These are phyloP conservation scores for Suricata suricatta DNA, from an alignment of 2,113 vertebrate species.

Conservation along the genomic window DNA sequence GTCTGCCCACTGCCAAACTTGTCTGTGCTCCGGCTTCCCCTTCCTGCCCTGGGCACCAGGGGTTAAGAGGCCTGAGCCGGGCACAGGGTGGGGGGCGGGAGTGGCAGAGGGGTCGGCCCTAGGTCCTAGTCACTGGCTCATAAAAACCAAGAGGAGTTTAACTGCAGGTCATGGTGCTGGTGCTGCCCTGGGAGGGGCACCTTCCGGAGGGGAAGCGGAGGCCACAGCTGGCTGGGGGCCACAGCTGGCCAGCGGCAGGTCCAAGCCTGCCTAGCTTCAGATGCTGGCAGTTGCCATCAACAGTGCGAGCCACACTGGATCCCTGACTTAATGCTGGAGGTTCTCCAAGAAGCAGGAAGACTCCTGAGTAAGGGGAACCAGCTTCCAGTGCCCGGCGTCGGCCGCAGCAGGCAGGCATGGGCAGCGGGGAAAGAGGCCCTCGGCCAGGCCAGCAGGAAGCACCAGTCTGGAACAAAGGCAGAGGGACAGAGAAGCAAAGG, in stretches of 20 bases:
- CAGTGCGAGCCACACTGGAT: not conserved
- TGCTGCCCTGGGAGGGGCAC: not conserved
- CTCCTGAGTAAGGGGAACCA: too few relatives aligned
- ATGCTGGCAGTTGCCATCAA: not conserved
- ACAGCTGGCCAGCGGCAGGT: not conserved
- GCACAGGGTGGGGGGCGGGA: not conserved
- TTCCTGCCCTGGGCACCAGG: not conserved
- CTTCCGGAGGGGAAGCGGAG: not conserved
- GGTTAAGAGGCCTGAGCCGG: not conserved
- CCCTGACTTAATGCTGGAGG: not conserved
- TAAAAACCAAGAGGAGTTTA: constrained; percentile 55
- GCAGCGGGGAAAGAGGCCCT: not conserved
- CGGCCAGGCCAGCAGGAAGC: not conserved
- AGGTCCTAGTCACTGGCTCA: not conserved
- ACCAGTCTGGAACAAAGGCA: not conserved
- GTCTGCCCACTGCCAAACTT: not conserved
- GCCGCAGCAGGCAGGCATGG: not conserved
- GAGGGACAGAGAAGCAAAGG: not conserved
- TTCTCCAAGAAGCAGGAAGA: not conserved
- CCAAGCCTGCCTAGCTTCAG: not conserved
- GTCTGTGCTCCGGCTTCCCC: not conserved
- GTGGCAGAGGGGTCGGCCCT: not conserved
- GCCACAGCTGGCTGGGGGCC: not conserved
- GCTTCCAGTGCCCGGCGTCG: not conserved
- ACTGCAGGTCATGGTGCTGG: not conserved